phyloP scores from a whole-genome alignment of 2,113 vertebrate genomes.

The Eptesicus fuscus region DNA sequence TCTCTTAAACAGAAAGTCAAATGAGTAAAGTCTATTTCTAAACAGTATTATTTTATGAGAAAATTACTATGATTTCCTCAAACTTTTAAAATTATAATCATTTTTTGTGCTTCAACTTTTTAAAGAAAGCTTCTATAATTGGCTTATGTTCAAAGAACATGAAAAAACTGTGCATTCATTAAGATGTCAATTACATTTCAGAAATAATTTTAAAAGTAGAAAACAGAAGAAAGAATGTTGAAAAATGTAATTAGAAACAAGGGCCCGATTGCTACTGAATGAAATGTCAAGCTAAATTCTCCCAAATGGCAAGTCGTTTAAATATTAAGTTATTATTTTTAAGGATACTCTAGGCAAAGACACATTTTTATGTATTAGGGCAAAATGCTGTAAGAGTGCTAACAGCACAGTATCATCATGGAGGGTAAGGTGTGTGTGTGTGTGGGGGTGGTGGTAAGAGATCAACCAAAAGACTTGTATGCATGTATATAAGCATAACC shows the following conservation, averaged over 20 bases:
- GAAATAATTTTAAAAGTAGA: constrained; percentile 64
- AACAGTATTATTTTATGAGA: constrained; percentile 58
- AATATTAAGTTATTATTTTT: constrained; percentile 48
- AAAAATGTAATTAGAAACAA: constrained; percentile 68
- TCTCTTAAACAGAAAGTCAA: constrained; percentile 50
- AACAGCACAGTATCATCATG: neutral
- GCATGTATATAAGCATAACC: no score
- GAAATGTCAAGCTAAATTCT: constrained; percentile 56
- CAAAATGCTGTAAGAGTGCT: neutral
- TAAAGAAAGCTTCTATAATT: constrained; percentile 58
- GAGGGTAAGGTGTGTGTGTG: no score
- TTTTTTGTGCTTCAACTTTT: constrained; percentile 35
- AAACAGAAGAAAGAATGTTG: constrained; percentile 53
- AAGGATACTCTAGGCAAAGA: neutral
- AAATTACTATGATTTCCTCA: constrained; percentile 54
- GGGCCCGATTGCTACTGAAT: neutral
- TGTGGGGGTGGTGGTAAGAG: no score
- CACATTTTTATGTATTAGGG: neutral
- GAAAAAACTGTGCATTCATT: constrained; percentile 62
- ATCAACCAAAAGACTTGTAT: no score
- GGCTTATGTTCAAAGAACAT: constrained; percentile 48
- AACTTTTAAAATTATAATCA: constrained; percentile 54
- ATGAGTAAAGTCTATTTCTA: constrained; percentile 60
- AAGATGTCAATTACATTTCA: constrained; percentile 70
- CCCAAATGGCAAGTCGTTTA: constrained; percentile 20